Percentiles rank a stretch among this genome's conserved stretches.
Evolutionary conservation across 30 jellyfish, hydroid and myxozoan genomes (phyloP).

Genomic region (Pelagia noctiluca): DNA sequence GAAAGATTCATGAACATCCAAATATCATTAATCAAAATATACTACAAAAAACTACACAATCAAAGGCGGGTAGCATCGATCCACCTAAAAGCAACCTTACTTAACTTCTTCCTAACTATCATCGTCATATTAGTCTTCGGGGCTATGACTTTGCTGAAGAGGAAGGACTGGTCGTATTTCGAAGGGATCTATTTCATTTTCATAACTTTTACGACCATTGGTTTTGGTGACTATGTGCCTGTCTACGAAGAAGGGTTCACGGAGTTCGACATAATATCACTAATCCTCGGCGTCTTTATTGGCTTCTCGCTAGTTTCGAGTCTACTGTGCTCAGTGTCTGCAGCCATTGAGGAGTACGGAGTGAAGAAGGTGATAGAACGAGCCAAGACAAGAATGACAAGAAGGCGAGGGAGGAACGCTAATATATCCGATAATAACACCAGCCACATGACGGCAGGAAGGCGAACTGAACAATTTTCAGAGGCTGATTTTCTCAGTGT

Average conservation of each 20-base stretch:
- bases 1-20: slow-evolving; percentile 38
- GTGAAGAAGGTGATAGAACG: slow-evolving; percentile 2
- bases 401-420: slow-evolving; percentile 8
- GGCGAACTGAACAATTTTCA: too few species aligned
- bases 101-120: slow-evolving; percentile 38
- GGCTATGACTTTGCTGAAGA: slow-evolving; percentile 43
- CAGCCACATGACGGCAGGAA: neutral
- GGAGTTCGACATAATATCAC: slow-evolving; percentile 44
- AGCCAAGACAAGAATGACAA: slow-evolving; percentile 7
- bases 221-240: slow-evolving; percentile 74
- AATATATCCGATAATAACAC: neutral
- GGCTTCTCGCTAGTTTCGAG: slow-evolving; percentile 68
- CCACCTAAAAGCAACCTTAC: slow-evolving; percentile 53
- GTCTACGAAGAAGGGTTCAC: slow-evolving; percentile 24
- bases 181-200: slow-evolving; percentile 55
- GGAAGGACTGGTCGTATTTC: slow-evolving; percentile 64
- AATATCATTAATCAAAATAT: neutral
- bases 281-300: slow-evolving; percentile 40
- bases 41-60: neutral
- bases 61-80: slow-evolving; percentile 22
- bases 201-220: slow-evolving; percentile 66
- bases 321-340: slow-evolving; percentile 58
- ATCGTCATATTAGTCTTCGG: slow-evolving; percentile 38
- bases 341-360: slow-evolving; percentile 63
- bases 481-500: neutral